Evolutionary conservation across 2,113 vertebrate species (phyloP).

Genomic region (Sebastes fasciatus): DNA sequence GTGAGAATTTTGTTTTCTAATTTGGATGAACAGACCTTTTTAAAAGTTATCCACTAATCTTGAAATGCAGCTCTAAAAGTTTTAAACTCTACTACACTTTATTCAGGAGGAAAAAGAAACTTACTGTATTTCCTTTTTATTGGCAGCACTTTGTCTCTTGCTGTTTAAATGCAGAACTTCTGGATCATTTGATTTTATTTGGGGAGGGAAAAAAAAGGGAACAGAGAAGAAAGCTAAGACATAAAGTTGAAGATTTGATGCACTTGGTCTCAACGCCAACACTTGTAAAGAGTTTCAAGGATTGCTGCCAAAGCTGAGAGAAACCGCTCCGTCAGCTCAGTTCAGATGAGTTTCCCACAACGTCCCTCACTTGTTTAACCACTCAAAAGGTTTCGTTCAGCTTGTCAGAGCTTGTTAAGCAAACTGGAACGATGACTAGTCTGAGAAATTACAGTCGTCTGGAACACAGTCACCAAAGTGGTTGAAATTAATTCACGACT

Average conservation of each 20-base stretch:
- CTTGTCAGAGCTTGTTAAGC: conserved; percentile 41
- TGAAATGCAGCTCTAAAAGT: background rate
- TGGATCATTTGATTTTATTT: background rate
- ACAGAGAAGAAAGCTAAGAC: background rate
- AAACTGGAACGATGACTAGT: background rate
- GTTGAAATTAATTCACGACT: background rate
- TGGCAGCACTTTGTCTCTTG: background rate
- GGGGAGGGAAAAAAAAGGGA: background rate
- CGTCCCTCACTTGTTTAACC: conserved; percentile 8
- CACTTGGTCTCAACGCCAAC: background rate
- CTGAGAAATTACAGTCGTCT: background rate
- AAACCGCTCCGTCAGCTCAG: background rate
- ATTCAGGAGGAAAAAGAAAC: background rate
- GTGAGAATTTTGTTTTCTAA: too few species aligned
- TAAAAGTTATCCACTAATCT: background rate
- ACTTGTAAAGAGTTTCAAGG: conserved; percentile 24
- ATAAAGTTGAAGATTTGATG: conserved; percentile 10
- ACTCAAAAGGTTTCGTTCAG: conserved; percentile 8
- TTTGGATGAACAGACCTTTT: background rate
- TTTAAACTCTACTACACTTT: background rate
- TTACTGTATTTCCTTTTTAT: background rate
- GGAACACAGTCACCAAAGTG: background rate
- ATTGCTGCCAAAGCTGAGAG: conserved; percentile 14
- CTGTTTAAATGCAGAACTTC: conserved; percentile 1
- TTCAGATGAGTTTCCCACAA: conserved; percentile 15